Base-by-base conservation (phyloP, 2,888 invertebrate genomes). In the Apotomis betuletana region DNA sequence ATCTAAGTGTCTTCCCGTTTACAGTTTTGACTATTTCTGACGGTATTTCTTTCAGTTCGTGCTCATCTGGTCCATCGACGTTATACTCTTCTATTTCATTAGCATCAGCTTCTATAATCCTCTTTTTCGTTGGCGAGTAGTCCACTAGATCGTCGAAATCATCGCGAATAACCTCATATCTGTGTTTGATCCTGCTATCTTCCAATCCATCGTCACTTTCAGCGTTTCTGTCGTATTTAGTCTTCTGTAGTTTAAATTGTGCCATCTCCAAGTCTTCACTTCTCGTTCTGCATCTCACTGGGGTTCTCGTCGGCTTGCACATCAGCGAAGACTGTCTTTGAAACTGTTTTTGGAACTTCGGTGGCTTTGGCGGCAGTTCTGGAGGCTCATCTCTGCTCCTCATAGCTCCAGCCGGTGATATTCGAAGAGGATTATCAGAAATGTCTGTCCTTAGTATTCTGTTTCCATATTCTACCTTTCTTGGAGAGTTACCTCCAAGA, bases 21-120 rank as follows among this genome's bases (percentile, higher is more conserved):
- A 95, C 94, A 51, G 95, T 95, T 74, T 95, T 95, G 6, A 96
- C 95, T 0, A 94, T 93, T 85, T 94, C 93, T 0, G 92, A 89
- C 0, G 87, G 95, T 89, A 90, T 95, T 92, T 87, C 95, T 82
- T 90, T 95, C 82, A 88, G 85, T 90, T 91, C 94, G 67, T 89
- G 87, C 55, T 90, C 94, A 84, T 90, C 93, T 36, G 93, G 93
- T 0, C 85, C 88, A 67, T 95, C 95, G 0, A 95, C 94, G 73
- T 94, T 94, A 49, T 94, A 93, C 76, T 94, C 94, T 76, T 89
- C 87, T 3, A 92, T 85, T 76, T 93, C 92, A 6, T 91, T 90
- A 0, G 88, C 89, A 46, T 92, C 82, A 0, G 89, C 91, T 86
- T 93, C 87, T 0, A 94, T 79, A 52, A 94, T 93, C 51, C 92